Evolutionary conservation across 2,888 invertebrate species (phyloP).

Genomic region (Pseudolycoriella hygida): DNA sequence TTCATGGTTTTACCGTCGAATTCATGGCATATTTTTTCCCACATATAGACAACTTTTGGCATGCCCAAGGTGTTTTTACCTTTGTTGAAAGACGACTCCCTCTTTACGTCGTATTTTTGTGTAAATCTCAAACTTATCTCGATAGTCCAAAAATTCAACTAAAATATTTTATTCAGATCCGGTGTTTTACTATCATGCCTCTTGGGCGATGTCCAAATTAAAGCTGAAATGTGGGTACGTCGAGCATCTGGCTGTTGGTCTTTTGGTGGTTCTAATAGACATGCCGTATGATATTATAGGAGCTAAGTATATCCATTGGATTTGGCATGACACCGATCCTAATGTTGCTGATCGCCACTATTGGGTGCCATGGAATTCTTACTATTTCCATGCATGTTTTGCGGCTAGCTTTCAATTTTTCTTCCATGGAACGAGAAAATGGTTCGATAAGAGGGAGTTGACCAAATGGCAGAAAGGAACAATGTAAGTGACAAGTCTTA

Average conservation of each 20-base stretch:
- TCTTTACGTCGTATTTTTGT: slow-evolving; percentile 51
- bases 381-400: slow-evolving; percentile 64
- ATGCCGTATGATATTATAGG: slow-evolving; percentile 64
- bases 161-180: slow-evolving; percentile 28
- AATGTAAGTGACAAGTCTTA: slow-evolving; percentile 9
- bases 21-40: slow-evolving; percentile 49
- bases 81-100: slow-evolving; percentile 53
- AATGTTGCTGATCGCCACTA: slow-evolving; percentile 55
- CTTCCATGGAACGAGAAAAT: slow-evolving; percentile 39
- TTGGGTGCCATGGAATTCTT: slow-evolving; percentile 72
- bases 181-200: slow-evolving; percentile 41
- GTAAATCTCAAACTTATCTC: slow-evolving; percentile 32
- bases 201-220: slow-evolving; percentile 36
- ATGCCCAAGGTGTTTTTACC: slow-evolving; percentile 53
- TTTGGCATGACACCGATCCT: slow-evolving; percentile 64
- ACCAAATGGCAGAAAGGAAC: slow-evolving; percentile 36
- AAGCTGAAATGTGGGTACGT: slow-evolving; percentile 35
- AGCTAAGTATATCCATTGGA: slow-evolving; percentile 65
- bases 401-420: slow-evolving; percentile 52
- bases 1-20: slow-evolving; percentile 58
- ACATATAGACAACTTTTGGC: slow-evolving; percentile 71
- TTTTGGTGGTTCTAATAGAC: slow-evolving; percentile 53
- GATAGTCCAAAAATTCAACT: neutral
- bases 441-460: slow-evolving; percentile 32
- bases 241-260: slow-evolving; percentile 48